A percentile compares a stretch with the other conserved stretches of the same genome.
Evolutionary conservation across 2,888 invertebrate genomes (phyloP).

Genomic region (Ennomos quercinarius): DNA sequence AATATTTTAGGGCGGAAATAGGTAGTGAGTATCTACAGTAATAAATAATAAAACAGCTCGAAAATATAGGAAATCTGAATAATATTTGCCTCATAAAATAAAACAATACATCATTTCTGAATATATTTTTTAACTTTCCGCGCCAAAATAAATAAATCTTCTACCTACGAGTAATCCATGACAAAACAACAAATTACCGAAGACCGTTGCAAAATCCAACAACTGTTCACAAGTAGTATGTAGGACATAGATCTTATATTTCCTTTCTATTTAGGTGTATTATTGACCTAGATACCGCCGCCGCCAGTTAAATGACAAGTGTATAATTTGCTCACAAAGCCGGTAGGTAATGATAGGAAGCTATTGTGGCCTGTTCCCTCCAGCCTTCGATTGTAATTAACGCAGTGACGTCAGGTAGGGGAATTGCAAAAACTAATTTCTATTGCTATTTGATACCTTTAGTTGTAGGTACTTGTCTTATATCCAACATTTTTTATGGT

Average conservation of each 20-base stretch:
- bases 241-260: slow-evolving; percentile 15
- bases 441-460: background rate
- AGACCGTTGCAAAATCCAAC: too few relatives aligned
- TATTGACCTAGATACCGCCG: slow-evolving; percentile 19
- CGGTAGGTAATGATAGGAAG: slow-evolving; percentile 56
- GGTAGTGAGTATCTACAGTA: too few relatives aligned
- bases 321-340: slow-evolving; percentile 35
- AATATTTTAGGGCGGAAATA: too few relatives aligned
- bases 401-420: slow-evolving; percentile 27
- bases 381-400: slow-evolving; percentile 66
- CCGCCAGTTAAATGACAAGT: slow-evolving; percentile 29
- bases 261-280: slow-evolving; percentile 13
- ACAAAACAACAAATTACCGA: too few relatives aligned
- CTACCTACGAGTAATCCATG: too few relatives aligned
- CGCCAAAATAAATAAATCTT: too few relatives aligned
- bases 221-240: background rate
- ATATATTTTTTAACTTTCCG: too few relatives aligned
- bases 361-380: slow-evolving; percentile 66
- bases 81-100: too few relatives aligned
- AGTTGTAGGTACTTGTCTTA: background rate
- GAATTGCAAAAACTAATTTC: slow-evolving; percentile 38
- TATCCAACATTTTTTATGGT: too few relatives aligned
- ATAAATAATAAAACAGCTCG: too few relatives aligned
- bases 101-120: too few relatives aligned
- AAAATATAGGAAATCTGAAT: too few relatives aligned